Evolutionary conservation across 2,888 invertebrate genomes (phyloP).

Genomic region (Tenthredo scrophulariae): DNA sequence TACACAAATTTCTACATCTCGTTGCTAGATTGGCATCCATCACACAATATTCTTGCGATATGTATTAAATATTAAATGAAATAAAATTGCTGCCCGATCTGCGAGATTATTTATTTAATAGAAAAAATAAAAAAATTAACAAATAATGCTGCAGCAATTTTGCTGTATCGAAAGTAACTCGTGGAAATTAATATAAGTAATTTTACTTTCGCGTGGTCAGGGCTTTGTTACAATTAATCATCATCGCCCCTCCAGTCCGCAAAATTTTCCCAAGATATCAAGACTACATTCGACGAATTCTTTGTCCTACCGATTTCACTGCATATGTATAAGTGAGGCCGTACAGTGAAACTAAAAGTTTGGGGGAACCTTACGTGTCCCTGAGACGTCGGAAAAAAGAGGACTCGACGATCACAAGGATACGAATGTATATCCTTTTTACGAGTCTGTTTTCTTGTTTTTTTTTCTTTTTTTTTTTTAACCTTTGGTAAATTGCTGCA

Average conservation of each 20-base stretch:
- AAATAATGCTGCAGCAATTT: not conserved
- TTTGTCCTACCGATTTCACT: not conserved
- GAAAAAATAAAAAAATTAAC: no score
- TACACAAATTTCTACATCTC: slow-evolving; percentile 19
- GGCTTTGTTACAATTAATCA: not conserved
- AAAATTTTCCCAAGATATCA: not conserved
- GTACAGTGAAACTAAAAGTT: not conserved
- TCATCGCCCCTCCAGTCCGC: not conserved
- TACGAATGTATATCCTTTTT: not conserved
- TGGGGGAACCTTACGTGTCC: not conserved
- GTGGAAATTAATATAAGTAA: not conserved
- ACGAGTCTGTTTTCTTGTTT: no score
- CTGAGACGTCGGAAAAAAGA: slow-evolving; percentile 39
- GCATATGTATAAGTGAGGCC: not conserved
- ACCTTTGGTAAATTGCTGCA: not conserved
- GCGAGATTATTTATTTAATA: slow-evolving; percentile 9
- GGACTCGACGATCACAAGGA: slow-evolving; percentile 6
- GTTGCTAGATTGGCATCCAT: slow-evolving; percentile 14
- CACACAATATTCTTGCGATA: not conserved
- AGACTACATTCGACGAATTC: not conserved
- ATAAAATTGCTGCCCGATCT: not conserved
- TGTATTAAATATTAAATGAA: not conserved
- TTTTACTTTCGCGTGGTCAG: no score
- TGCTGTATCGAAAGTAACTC: slow-evolving; percentile 14
- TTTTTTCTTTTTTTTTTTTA: not conserved